Evolutionary conservation across 2,113 vertebrate genomes (phyloP).

Genomic region (Telmatochromis brichardi): DNA sequence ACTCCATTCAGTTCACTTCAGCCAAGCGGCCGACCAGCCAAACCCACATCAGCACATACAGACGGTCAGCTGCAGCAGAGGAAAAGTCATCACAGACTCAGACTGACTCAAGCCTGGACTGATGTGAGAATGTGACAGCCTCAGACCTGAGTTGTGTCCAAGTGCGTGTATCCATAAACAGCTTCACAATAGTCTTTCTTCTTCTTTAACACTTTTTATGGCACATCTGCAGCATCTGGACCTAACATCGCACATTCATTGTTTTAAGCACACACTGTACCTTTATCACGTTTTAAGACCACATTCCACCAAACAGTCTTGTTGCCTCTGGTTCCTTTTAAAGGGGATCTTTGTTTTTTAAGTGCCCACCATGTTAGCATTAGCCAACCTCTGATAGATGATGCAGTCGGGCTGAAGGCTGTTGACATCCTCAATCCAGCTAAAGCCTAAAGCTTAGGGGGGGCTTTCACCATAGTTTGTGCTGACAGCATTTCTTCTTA

Average conservation of each 20-base stretch:
- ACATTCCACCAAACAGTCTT: not conserved
- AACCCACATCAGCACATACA: not conserved
- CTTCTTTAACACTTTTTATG: not conserved
- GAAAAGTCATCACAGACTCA: not conserved
- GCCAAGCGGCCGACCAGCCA: not conserved
- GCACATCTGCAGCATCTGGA: not conserved
- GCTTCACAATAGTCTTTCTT: not conserved
- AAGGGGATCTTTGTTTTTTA: not conserved
- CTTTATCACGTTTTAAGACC: not conserved
- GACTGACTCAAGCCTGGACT: not conserved
- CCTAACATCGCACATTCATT: not conserved
- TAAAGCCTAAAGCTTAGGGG: not conserved
- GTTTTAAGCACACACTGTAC: not conserved
- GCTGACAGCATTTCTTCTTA: not conserved
- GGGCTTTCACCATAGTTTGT: fast-evolving
- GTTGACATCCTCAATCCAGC: not conserved
- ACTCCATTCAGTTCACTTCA: constrained; percentile 13
- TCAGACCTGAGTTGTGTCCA: not conserved
- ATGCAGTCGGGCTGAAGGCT: not conserved
- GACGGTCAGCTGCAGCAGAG: not conserved
- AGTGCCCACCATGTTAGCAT: not conserved
- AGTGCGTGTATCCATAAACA: not conserved
- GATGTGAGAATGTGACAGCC: not conserved
- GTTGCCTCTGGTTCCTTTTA: not conserved
- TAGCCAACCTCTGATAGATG: not conserved